Percentiles rank a stretch among this genome's conserved stretches.
Conservation (phyloP, 2,113 vertebrate species). For the Leucosticte australis region DNA sequence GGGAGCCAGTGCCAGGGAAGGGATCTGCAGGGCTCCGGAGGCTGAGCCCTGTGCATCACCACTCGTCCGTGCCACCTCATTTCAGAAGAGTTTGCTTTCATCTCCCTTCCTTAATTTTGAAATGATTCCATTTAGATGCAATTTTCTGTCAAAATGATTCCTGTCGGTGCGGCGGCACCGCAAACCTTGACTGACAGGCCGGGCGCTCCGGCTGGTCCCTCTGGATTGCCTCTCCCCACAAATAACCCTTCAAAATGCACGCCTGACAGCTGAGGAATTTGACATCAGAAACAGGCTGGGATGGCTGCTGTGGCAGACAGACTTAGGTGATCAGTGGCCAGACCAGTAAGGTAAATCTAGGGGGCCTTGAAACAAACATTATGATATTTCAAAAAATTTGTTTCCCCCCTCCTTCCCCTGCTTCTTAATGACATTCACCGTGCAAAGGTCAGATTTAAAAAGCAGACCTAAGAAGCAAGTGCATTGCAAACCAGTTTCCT, state of each 20-base stretch:
- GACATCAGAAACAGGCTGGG: not conserved
- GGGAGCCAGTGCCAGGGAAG: rapidly evolving
- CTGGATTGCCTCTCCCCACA: not conserved
- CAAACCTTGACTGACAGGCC: not conserved
- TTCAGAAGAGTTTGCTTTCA: not conserved
- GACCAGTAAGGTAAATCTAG: not conserved
- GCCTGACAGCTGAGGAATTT: not conserved
- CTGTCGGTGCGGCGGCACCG: not conserved
- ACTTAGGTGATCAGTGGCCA: not conserved
- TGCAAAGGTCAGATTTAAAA: not conserved
- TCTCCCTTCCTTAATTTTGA: not conserved
- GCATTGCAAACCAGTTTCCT: not conserved
- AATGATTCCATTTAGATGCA: conserved; percentile 5
- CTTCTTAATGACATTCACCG: not conserved
- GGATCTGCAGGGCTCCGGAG: rapidly evolving
- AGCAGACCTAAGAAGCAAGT: not conserved
- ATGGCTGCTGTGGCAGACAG: not conserved
- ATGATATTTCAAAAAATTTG: not conserved
- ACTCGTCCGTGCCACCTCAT: rapidly evolving
- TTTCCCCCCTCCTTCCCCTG: not conserved
- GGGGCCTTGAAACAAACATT: not conserved
- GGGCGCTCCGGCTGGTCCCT: not conserved
- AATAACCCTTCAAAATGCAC: not conserved
- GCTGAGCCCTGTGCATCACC: rapidly evolving
- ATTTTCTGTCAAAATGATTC: conserved; percentile 10